Evolutionary conservation across 2,113 vertebrate species (phyloP).

Genomic region (Tychaedon coryphoeus): DNA sequence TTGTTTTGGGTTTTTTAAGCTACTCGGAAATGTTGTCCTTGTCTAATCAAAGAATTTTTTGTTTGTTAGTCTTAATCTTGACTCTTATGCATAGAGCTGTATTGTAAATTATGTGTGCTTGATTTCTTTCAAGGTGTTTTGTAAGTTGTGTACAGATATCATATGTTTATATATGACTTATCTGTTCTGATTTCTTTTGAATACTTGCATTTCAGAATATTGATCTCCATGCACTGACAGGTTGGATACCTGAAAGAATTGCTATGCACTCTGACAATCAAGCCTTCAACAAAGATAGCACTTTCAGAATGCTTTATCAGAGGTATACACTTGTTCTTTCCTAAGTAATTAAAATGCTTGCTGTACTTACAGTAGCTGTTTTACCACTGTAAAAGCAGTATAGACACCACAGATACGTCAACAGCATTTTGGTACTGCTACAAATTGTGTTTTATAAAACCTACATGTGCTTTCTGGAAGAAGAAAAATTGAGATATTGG

Average conservation of each 20-base stretch:
- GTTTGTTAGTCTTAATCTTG: background rate
- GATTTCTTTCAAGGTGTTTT: background rate
- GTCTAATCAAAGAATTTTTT: background rate
- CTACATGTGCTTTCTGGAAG: background rate
- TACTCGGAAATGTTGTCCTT: background rate
- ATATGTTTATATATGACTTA: background rate
- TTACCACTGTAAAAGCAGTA: background rate
- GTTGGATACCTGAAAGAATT: constrained; percentile 98
- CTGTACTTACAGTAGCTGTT: background rate
- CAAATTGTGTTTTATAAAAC: background rate
- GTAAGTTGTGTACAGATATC: background rate
- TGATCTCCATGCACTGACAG: constrained; percentile 95
- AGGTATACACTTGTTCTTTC: constrained; percentile 73
- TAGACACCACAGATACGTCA: background rate
- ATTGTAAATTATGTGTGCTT: background rate
- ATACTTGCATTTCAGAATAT: constrained; percentile 86
- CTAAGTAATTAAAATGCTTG: background rate
- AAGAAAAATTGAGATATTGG: background rate
- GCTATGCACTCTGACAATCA: constrained; percentile 99
- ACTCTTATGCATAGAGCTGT: background rate
- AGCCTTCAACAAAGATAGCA: constrained; percentile 90
- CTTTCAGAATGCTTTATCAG: constrained; percentile 97
- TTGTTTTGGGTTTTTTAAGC: background rate
- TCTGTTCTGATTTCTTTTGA: background rate
- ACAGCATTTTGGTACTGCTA: background rate